Evolutionary conservation across 2,888 invertebrate genomes (phyloP), one percentile per base, ranked within the genome.

Genomic region (Hirtodrosophila alboralis): DNA sequence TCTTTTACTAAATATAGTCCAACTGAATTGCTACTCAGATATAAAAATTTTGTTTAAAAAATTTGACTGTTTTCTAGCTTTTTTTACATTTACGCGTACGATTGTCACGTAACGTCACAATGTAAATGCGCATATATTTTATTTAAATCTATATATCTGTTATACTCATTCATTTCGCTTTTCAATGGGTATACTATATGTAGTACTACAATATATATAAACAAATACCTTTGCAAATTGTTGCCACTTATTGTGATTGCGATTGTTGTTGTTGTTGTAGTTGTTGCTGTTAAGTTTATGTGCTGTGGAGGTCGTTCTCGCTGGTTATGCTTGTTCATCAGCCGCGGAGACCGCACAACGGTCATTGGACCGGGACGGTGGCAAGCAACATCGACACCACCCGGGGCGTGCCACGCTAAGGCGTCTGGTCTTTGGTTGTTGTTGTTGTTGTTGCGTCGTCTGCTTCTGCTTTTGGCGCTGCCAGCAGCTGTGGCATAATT

Each of bases 261-360:
- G 23, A 23, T 44, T 53, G 51, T 38, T 59, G 37, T 10, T 41
- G 40, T 23, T 44, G 33, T 31, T 57, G 34, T 26, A 38, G 23
- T 6, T 7, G 23, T 13, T 27, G 16, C 16, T 31, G 28, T 38
- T 40, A 34, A 13, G 33, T 67, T 66, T 53, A 77, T 84, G 49
- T 56, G 66, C 62, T 83, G 84, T 79, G 75, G 79, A 79, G 86
- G 79, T 79, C 79, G 79, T 71, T 83, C 76, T 79, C 79, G 75
- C 65, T 78, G 62, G 63, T 67, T 78, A 81, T 79, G 84, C 76
- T 71, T 59, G 59, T 58, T 75, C 75, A 67, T 67, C 56, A 68
- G 49, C 27, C 36, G 27, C 69, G 56, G 48, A 53, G 51, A 56
- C 36, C 54, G 66, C 77, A 75, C 80, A 71, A 75, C 86, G 79